Evolutionary conservation across 2,113 vertebrate species (phyloP).

Genomic region (Chaetodon trifascialis): DNA sequence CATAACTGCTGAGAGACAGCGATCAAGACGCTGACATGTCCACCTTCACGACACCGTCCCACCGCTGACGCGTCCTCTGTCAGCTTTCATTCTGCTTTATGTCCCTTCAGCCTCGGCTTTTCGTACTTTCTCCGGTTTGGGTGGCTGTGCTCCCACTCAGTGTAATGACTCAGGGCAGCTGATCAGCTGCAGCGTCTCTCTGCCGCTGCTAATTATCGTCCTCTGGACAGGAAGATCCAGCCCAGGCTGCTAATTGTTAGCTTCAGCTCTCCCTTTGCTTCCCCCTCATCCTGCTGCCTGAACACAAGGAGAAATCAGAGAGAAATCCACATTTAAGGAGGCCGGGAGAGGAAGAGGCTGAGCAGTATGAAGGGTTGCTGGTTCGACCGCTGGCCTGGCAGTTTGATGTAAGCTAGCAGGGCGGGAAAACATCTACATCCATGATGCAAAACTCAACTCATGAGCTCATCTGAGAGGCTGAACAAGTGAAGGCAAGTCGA

Average conservation of each 20-base stretch:
- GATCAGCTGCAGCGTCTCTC: conserved; percentile 37
- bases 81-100: background rate
- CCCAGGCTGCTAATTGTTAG: conserved; percentile 40
- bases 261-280: conserved; percentile 18
- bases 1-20: conserved; percentile 12
- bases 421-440: too few relatives aligned
- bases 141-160: background rate
- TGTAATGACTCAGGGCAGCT: conserved; percentile 34
- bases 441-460: too few relatives aligned
- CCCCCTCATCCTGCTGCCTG: conserved; percentile 15
- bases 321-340: background rate
- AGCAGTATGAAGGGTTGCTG: too few relatives aligned
- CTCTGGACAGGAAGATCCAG: conserved; percentile 29
- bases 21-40: background rate
- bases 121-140: background rate
- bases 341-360: background rate
- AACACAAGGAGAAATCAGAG: background rate
- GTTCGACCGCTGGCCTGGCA: too few relatives aligned
- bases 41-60: background rate
- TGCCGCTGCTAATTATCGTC: conserved; percentile 51
- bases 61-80: background rate
- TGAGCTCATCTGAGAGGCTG: too few relatives aligned
- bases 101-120: background rate
- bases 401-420: too few relatives aligned
- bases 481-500: too few relatives aligned